Conservation (phyloP, 2,888 invertebrate species). For the Zaprionus obscuricornis region DNA sequence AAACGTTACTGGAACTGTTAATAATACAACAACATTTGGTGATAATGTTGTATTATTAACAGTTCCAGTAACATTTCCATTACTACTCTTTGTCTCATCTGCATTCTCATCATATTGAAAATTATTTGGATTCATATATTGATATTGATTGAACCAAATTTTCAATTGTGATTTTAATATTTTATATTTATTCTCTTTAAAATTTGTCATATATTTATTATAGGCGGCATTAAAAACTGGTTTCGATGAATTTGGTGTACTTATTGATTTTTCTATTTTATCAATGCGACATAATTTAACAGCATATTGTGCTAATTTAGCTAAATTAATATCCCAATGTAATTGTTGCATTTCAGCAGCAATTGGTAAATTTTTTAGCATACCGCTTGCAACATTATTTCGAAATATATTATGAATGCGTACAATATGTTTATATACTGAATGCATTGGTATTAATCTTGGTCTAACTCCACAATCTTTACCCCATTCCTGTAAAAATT, state of each 20-base stretch:
- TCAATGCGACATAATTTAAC: not conserved
- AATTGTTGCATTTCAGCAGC: slow-evolving; percentile 7
- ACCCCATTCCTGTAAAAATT: not conserved
- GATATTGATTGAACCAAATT: slow-evolving; percentile 14
- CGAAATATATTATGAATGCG: no score
- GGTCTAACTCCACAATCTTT: not conserved
- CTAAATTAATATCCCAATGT: slow-evolving; percentile 19
- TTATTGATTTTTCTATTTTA: accelerated
- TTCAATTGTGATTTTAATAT: slow-evolving; percentile 3
- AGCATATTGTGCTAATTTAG: slow-evolving; percentile 6
- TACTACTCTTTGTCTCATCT: no score
- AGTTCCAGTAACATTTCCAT: no score
- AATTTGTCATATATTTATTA: not conserved
- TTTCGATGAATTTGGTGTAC: not conserved
- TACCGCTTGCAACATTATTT: slow-evolving; percentile 13
- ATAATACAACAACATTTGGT: no score
- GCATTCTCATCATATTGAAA: no score
- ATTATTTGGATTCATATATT: no score
- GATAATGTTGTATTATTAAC: no score
- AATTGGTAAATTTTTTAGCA: not conserved
- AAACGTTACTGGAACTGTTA: no score
- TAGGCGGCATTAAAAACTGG: slow-evolving; percentile 20
- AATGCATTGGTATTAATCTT: no score
- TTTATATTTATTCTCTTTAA: not conserved
- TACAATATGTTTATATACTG: no score